phyloP scores from a whole-genome alignment of 2,888 invertebrate genomes.

The Diarsia mendica region DNA sequence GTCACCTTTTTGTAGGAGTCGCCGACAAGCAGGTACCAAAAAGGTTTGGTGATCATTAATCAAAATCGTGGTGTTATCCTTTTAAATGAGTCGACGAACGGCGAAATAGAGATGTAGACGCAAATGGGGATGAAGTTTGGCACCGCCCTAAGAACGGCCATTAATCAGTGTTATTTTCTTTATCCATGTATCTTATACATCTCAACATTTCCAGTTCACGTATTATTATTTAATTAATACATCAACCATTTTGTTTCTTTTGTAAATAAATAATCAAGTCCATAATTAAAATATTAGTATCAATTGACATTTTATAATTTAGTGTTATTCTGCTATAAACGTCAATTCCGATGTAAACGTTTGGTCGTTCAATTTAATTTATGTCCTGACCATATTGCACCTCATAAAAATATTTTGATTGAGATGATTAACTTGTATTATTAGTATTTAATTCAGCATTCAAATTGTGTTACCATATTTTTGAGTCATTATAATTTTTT shows the following conservation, averaged over 20 bases:
- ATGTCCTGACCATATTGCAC: slow-evolving; percentile 48
- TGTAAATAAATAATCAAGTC: slow-evolving; percentile 9
- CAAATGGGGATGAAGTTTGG: slow-evolving; percentile 71
- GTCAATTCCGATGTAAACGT: slow-evolving; percentile 41
- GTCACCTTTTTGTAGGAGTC: slow-evolving; percentile 82
- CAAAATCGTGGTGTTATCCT: slow-evolving; percentile 82
- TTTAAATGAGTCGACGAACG: slow-evolving; percentile 80
- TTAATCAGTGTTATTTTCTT: slow-evolving; percentile 67
- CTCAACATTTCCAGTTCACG: slow-evolving; percentile 10
- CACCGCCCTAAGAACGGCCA: slow-evolving; percentile 79
- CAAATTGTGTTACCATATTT: slow-evolving; percentile 29
- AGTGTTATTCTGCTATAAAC: slow-evolving; percentile 39
- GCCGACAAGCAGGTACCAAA: slow-evolving; percentile 85
- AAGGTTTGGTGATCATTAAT: slow-evolving; percentile 82
- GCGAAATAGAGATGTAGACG: slow-evolving; percentile 82
- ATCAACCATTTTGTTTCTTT: neutral
- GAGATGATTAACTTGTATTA: slow-evolving; percentile 31
- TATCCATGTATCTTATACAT: slow-evolving; percentile 47
- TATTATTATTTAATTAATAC: slow-evolving; percentile 10
- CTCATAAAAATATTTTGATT: slow-evolving; percentile 61
- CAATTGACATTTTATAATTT: slow-evolving; percentile 35
- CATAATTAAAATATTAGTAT: slow-evolving; percentile 17
- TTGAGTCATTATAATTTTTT: neutral
- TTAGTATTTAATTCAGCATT: slow-evolving; percentile 43
- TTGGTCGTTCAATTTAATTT: slow-evolving; percentile 40